These are phyloP conservation scores for human DNA, from an alignment of 2,113 vertebrate genomes.

Conservation along the genomic window DNA sequence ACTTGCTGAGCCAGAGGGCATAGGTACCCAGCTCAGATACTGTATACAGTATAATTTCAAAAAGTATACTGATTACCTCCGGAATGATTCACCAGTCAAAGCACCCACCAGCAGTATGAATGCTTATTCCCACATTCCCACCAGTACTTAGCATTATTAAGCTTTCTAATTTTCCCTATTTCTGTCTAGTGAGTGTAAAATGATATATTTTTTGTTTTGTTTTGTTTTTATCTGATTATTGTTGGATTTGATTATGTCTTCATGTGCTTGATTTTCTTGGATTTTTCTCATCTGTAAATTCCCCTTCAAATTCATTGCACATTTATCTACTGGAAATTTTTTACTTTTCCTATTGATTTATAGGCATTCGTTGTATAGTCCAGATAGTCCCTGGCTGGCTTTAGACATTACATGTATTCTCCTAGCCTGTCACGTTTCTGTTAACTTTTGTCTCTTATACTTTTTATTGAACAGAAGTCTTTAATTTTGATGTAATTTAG, in stretches of 20 bases:
- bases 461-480: neutral
- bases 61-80: neutral
- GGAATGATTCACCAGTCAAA: neutral
- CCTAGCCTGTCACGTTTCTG: neutral
- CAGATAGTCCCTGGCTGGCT: neutral
- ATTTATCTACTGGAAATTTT: neutral
- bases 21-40: neutral
- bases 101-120: neutral
- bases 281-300: neutral
- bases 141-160: neutral
- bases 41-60: neutral
- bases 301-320: neutral
- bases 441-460: neutral
- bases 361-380: neutral
- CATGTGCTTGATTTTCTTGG: neutral
- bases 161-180: neutral
- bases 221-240: slow-evolving; percentile 31
- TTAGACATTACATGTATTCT: neutral
- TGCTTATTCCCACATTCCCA: neutral
- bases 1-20: neutral
- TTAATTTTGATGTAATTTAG: neutral
- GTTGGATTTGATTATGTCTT: neutral
- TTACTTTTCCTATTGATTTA: neutral
- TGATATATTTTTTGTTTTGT: neutral
- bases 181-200: neutral